A percentile compares a stretch with the other conserved stretches of the same genome.
Conservation (phyloP, 2,113 vertebrate genomes). For the Caranx ignobilis region DNA sequence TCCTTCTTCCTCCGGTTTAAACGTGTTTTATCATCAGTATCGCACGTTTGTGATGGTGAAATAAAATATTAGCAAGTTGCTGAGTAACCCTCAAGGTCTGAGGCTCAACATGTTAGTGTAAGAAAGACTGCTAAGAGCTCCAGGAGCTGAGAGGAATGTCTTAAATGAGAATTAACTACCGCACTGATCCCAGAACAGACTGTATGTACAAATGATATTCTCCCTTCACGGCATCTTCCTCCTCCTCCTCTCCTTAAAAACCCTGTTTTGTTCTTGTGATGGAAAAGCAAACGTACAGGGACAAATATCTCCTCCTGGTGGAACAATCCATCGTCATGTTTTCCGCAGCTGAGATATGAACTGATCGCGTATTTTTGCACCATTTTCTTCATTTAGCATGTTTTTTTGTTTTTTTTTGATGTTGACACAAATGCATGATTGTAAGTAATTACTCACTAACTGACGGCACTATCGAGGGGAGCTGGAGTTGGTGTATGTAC, state of each 20-base stretch:
- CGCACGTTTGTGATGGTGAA: conserved; percentile 6
- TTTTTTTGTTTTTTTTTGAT: conserved; percentile 23
- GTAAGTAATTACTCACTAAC: conserved; percentile 43
- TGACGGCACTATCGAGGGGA: conserved; percentile 45
- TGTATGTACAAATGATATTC: conserved; percentile 69
- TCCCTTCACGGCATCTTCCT: conserved; percentile 29
- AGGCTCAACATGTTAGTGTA: conserved; percentile 6
- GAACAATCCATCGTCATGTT: conserved; percentile 24
- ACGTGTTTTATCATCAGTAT: conserved; percentile 29
- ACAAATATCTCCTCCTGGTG: conserved; percentile 35
- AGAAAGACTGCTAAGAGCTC: conserved; percentile 28
- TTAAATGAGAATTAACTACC: conserved; percentile 55
- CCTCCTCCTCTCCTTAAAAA: conserved; percentile 24
- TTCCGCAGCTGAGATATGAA: conserved; percentile 36
- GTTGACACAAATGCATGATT: conserved; percentile 57
- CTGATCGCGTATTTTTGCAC: conserved; percentile 24
- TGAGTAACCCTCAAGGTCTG: conserved; percentile 11
- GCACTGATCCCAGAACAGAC: conserved; percentile 64
- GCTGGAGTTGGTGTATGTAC: conserved; percentile 47
- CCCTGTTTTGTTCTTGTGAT: conserved; percentile 33
- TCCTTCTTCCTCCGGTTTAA: not conserved
- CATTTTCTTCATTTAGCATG: conserved; percentile 34
- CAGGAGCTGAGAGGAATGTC: conserved; percentile 69
- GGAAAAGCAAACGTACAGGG: conserved; percentile 45
- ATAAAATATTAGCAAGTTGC: conserved; percentile 14